Conservation (phyloP, 2,888 invertebrate genomes). For the Ophion ventricosus region DNA sequence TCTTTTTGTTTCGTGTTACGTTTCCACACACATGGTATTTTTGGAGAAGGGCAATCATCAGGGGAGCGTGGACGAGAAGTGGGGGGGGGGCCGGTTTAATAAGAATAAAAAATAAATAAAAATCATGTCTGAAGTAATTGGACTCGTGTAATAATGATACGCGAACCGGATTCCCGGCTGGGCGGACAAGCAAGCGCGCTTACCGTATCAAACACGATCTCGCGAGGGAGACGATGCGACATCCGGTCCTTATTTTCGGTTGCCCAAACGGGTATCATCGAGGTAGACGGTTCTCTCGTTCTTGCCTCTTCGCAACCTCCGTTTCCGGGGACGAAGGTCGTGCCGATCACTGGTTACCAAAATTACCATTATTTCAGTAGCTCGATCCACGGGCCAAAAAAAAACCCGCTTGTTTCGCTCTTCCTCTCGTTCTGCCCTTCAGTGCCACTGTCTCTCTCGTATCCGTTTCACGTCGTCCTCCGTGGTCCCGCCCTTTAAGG, state of each 20-base stretch:
- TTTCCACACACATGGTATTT: background rate
- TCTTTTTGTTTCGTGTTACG: constrained; percentile 1
- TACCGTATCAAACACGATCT: constrained; percentile 36
- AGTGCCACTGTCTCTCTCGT: background rate
- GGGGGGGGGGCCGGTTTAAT: background rate
- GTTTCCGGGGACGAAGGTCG: background rate
- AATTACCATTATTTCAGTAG: background rate
- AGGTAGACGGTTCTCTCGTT: background rate
- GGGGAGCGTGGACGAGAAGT: constrained; percentile 35
- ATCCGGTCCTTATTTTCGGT: constrained; percentile 8
- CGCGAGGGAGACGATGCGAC: background rate
- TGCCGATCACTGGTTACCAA: constrained; percentile 2
- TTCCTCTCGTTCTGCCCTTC: background rate
- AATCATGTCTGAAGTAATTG: background rate
- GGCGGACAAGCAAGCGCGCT: constrained; percentile 28
- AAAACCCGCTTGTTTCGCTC: background rate
- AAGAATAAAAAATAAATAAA: background rate
- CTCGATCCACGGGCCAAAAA: background rate
- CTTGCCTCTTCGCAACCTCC: background rate
- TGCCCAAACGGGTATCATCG: constrained; percentile 3
- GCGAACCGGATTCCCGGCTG: constrained; percentile 52
- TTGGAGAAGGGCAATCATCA: constrained; percentile 24
- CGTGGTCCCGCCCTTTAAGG: background rate
- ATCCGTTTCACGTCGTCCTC: background rate
- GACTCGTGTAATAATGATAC: constrained; percentile 15